Evolutionary conservation across 2,888 invertebrate species (phyloP).

Genomic region (Dysmachus trigonus): DNA sequence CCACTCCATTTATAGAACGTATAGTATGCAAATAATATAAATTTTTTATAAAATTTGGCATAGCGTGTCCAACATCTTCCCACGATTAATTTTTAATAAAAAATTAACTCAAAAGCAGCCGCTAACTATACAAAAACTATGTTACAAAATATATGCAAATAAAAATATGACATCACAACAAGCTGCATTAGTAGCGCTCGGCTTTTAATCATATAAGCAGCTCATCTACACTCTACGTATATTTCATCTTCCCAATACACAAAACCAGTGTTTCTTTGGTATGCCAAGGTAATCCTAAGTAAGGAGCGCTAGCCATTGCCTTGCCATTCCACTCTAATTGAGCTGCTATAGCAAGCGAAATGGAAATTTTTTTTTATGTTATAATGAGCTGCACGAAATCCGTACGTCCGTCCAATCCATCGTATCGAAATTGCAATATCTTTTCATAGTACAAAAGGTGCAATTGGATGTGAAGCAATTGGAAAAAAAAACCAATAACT

Average conservation of each 20-base stretch:
- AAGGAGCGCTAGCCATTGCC: not conserved
- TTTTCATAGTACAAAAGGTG: not conserved
- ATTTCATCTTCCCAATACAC: not conserved
- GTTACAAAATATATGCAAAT: not conserved
- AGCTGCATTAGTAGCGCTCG: not conserved
- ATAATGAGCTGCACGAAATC: conserved; percentile 17
- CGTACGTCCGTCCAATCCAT: not conserved
- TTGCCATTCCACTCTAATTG: not conserved
- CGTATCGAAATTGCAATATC: conserved; percentile 17
- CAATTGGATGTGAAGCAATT: conserved; percentile 14
- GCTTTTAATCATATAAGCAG: not conserved
- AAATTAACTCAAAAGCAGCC: not conserved
- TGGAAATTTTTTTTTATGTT: not conserved
- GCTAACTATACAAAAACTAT: not conserved
- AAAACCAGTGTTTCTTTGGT: not conserved
- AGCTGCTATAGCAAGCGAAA: not conserved
- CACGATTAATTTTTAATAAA: not conserved
- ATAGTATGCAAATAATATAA: not conserved
- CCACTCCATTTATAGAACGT: not conserved
- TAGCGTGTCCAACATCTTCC: not conserved
- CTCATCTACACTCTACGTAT: not conserved
- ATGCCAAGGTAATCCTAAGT: not conserved
- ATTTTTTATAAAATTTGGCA: not conserved
- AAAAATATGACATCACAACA: not conserved
- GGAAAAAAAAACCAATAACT: not conserved